Base-by-base conservation (phyloP, 2,888 invertebrate genomes). In the Galerucella nymphaeae region DNA sequence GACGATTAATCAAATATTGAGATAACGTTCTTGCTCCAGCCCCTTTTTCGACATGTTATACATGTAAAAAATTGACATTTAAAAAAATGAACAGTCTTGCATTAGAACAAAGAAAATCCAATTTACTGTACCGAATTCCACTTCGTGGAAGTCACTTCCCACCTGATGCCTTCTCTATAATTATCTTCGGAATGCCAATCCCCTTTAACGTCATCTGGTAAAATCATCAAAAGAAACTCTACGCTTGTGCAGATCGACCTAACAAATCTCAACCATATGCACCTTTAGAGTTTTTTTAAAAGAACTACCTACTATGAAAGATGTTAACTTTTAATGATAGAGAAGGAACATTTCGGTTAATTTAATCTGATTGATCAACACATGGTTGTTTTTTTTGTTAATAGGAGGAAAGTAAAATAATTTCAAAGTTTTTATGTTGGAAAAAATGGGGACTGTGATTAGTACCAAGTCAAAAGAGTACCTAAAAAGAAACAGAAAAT, bases 111-210 rank as follows among this genome's bases (percentile, higher is more conserved):
- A 62, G 55, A 62, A 69, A 69, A 61, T 55, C 69, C 69, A 69
- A 69, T 69, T 69, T 62, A 69, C 69, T 62, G 68, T 50, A 59
- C 50, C 61, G 61, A 68, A 68, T 68, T 50, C 68, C 53, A 50
- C 18, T n/a, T 59, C 59, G 18, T n/a, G 0, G 16, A 14, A 38
- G 59, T 30, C 57, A 41, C 53, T 53, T 66, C 30, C 67, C 57
- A 41, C 62, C 62, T 62, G 69, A 62, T 69, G 62, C 69, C 62
- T 41, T 10, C 69, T 38, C 61, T 69, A 62, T 69, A 69, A 69
- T 69, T 69, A 69, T 62, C 62, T 38, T n/a, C 9, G 53, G 62
- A 50, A 68, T 23, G 61, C 61, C 68, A 50, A 68, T 50, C 50
- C 68, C 53, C 53, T 41, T 48, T 13, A 41, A 57, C 62, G 69